These are phyloP conservation scores for Darevskia mixta DNA, from an alignment of 2,797 vertebrate species.

Conservation along the genomic window DNA sequence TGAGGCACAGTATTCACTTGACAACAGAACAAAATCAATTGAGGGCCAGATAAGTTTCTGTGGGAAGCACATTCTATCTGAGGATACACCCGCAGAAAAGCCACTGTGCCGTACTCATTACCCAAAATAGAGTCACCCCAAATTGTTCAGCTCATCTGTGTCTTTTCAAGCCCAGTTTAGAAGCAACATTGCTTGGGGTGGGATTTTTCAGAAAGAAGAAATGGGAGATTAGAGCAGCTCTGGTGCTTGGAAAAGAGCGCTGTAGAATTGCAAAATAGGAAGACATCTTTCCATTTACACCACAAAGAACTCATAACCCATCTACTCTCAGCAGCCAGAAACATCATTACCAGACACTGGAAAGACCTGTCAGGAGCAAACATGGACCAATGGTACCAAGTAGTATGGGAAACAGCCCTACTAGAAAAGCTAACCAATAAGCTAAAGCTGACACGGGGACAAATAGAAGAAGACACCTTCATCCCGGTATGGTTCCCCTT, in stretches of 20 bases:
- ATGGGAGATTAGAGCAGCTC: not conserved
- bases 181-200: not conserved
- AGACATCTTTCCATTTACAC: rapidly evolving
- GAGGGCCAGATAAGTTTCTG: not conserved
- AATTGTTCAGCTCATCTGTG: not conserved
- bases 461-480: no score
- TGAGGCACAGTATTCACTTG: not conserved
- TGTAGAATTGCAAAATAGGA: not conserved
- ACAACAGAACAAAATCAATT: not conserved
- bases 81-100: not conserved
- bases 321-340: no score
- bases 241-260: not conserved
- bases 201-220: not conserved
- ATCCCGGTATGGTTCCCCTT: no score
- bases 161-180: not conserved
- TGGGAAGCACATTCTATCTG: not conserved
- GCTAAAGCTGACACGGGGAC: no score
- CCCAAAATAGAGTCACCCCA: not conserved
- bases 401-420: no score
- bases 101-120: not conserved
- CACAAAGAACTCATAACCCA: no score
- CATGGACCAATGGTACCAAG: no score
- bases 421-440: no score
- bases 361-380: no score
- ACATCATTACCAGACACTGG: no score